Evolutionary conservation across 2,888 invertebrate species (phyloP).

Genomic region (Pseudococcus longispinus): DNA sequence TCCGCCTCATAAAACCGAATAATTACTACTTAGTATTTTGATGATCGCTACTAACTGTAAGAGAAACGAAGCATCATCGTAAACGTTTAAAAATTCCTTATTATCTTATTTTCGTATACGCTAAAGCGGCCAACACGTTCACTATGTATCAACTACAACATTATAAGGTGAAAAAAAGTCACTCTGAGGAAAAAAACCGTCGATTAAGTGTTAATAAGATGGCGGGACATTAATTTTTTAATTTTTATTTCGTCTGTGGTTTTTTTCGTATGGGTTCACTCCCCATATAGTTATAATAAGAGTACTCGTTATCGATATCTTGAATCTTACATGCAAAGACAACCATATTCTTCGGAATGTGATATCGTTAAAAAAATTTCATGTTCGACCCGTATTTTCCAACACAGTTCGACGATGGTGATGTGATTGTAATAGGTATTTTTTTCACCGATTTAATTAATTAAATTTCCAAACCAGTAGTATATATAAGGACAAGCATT

Average conservation of each 20-base stretch:
- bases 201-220: conserved; percentile 18
- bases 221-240: conserved; percentile 17
- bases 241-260: background rate
- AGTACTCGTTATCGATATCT: background rate
- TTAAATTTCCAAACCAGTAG: conserved; percentile 13
- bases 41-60: background rate
- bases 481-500: conserved; percentile 7
- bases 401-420: background rate
- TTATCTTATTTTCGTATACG: background rate
- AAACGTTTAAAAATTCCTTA: background rate
- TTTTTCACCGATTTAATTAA: background rate
- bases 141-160: background rate
- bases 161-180: background rate
- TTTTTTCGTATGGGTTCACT: background rate
- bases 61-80: background rate
- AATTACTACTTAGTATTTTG: conserved; percentile 15
- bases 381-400: conserved; percentile 21
- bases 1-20: conserved; percentile 5
- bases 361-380: conserved; percentile 8
- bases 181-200: background rate
- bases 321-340: background rate
- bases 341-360: conserved; percentile 30
- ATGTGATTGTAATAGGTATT: background rate
- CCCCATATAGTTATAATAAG: background rate
- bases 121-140: background rate